These are phyloP conservation scores for Yoshiicerus persimilis DNA, from an alignment of 1,140 invertebrate genomes.

Conservation along the genomic window DNA sequence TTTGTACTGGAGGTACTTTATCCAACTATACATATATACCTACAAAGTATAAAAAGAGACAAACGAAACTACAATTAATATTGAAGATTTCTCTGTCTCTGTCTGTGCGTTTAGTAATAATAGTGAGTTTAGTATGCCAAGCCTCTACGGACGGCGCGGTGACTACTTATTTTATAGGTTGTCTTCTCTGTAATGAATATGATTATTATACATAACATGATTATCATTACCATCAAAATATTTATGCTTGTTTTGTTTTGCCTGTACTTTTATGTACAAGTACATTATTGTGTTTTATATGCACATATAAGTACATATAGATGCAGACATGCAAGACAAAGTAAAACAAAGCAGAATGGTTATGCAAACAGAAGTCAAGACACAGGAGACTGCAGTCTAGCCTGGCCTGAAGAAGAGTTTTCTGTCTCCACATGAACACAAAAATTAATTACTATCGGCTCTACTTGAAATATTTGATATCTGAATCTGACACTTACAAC, in stretches of 20 bases:
- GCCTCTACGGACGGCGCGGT: not conserved
- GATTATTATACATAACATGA: not conserved
- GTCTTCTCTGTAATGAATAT: not conserved
- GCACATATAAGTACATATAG: not conserved
- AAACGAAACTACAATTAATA: not conserved
- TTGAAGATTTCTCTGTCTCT: not conserved
- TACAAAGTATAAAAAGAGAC: not conserved
- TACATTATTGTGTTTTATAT: not conserved
- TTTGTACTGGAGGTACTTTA: not conserved
- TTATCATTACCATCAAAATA: slow-evolving; percentile 1
- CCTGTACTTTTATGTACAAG: not conserved
- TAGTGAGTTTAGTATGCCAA: not conserved
- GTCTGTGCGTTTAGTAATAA: not conserved
- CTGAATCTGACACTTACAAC: slow-evolving; percentile 19
- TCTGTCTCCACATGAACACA: slow-evolving; percentile 7
- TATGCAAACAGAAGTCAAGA: not conserved
- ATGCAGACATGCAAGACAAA: not conserved
- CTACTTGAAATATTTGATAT: slow-evolving; percentile 23
- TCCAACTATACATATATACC: not conserved
- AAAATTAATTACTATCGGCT: slow-evolving; percentile 15
- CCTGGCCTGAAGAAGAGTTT: not conserved
- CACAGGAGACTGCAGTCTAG: not conserved
- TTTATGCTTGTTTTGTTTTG: not conserved
- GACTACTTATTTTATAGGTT: not conserved
- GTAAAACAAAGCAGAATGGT: not conserved